A percentile compares a stretch with the other conserved stretches of the same genome.
phyloP scores from a whole-genome alignment of 2,888 invertebrate species.

The Coenonympha arcania region DNA sequence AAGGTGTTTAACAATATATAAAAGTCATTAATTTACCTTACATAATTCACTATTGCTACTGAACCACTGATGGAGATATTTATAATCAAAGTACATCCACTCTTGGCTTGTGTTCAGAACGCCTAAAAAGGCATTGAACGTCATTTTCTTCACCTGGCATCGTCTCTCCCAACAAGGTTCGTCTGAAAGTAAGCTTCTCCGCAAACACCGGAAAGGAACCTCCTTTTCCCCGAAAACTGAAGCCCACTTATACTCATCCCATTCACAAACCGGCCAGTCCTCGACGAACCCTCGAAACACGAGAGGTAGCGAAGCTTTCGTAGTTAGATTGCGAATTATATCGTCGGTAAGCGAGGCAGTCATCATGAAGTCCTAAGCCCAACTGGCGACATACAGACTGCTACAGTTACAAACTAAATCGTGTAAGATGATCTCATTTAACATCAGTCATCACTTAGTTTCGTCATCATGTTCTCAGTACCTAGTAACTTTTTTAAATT shows the following conservation, averaged over 20 bases:
- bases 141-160: slow-evolving; percentile 74
- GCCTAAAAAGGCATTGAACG: slow-evolving; percentile 77
- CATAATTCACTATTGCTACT: slow-evolving; percentile 70
- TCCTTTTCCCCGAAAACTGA: slow-evolving; percentile 69
- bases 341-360: slow-evolving; percentile 46
- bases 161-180: slow-evolving; percentile 87
- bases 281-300: slow-evolving; percentile 69
- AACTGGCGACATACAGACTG: slow-evolving; percentile 1
- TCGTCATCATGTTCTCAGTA: neutral
- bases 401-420: neutral
- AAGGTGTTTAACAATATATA: too few relatives aligned
- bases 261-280: slow-evolving; percentile 74
- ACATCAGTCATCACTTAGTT: neutral
- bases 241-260: slow-evolving; percentile 76
- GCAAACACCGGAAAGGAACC: slow-evolving; percentile 74
- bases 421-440: neutral
- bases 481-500: neutral
- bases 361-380: slow-evolving; percentile 32
- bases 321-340: slow-evolving; percentile 39
- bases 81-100: slow-evolving; percentile 91
- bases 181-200: slow-evolving; percentile 51
- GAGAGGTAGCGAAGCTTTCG: slow-evolving; percentile 59
- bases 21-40: slow-evolving; percentile 54
- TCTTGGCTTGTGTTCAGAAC: slow-evolving; percentile 51
- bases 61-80: slow-evolving; percentile 83